Percentiles rank a stretch among this genome's conserved stretches.
Conservation (phyloP, 2,113 vertebrate species). For the Serinus canaria region DNA sequence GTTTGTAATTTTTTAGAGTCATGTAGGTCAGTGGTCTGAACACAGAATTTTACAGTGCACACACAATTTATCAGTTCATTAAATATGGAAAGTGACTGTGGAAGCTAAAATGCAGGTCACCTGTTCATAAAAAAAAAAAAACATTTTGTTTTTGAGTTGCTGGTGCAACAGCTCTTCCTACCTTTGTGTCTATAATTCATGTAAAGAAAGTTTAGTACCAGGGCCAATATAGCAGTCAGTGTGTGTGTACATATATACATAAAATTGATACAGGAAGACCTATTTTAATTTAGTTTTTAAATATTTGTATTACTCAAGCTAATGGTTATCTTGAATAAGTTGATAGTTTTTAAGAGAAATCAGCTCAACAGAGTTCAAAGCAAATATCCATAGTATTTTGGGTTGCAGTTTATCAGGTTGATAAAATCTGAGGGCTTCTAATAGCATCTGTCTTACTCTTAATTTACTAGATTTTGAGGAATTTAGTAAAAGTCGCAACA, state of each 20-base stretch:
- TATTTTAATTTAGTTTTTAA: not conserved
- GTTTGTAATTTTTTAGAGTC: conserved; percentile 13
- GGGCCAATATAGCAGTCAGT: not conserved
- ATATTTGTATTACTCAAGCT: not conserved
- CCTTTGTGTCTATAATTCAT: not conserved
- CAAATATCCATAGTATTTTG: not conserved
- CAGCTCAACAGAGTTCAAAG: not conserved
- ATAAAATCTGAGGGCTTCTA: not conserved
- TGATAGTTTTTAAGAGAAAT: not conserved
- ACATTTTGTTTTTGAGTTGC: conserved; percentile 20
- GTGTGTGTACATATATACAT: fast-evolving
- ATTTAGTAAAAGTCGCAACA: not conserved
- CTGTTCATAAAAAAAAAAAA: conserved; percentile 20
- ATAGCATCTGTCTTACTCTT: not conserved
- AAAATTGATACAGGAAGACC: not conserved
- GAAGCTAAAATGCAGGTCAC: conserved; percentile 26
- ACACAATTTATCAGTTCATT: conserved; percentile 60
- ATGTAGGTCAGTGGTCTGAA: conserved; percentile 23
- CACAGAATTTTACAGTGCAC: not conserved
- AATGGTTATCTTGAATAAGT: not conserved
- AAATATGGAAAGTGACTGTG: conserved; percentile 40
- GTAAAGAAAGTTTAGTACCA: not conserved
- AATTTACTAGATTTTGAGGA: not conserved
- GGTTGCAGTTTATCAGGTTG: conserved; percentile 15
- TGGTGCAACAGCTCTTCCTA: not conserved